A percentile compares a stretch with the other conserved stretches of the same genome.
Conservation (phyloP, 2,888 invertebrate species). For the Scaeva pyrastri region DNA sequence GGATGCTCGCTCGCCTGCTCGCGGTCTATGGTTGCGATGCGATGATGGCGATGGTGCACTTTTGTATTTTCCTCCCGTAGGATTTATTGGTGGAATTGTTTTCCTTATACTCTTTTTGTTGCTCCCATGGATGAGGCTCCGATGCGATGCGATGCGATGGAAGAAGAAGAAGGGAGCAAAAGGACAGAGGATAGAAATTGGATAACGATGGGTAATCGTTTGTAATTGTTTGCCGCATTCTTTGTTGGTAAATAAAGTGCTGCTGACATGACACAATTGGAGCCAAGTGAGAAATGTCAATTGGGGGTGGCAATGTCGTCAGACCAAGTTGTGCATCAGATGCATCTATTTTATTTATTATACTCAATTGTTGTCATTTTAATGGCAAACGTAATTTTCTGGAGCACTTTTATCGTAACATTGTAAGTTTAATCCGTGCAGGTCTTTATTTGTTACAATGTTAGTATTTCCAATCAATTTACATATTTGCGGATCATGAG, state of each 20-base stretch:
- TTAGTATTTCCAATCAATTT: no score
- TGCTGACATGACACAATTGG: slow-evolving; percentile 34
- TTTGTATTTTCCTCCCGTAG: slow-evolving; percentile 7
- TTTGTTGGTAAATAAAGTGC: slow-evolving; percentile 24
- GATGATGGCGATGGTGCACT: background rate
- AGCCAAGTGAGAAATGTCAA: slow-evolving; percentile 12
- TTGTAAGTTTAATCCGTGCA: no score
- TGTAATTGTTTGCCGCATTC: slow-evolving; percentile 44
- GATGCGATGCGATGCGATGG: no score
- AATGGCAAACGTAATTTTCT: background rate
- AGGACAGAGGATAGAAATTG: slow-evolving; percentile 25
- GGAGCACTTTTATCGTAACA: background rate
- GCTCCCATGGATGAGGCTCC: background rate
- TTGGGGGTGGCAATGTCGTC: slow-evolving; percentile 26
- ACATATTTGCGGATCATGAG: no score
- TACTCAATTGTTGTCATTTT: background rate
- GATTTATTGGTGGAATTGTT: slow-evolving; percentile 24
- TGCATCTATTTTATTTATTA: slow-evolving; percentile 17
- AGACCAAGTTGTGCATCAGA: background rate
- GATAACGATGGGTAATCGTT: slow-evolving; percentile 32
- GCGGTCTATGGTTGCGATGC: slow-evolving; percentile 11
- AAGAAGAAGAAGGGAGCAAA: background rate
- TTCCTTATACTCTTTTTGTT: background rate
- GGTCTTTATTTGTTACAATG: background rate
- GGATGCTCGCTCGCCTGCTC: slow-evolving; percentile 11